These are phyloP conservation scores for Sebastes miniatus DNA, from an alignment of 2,797 vertebrate genomes.

Conservation along the genomic window DNA sequence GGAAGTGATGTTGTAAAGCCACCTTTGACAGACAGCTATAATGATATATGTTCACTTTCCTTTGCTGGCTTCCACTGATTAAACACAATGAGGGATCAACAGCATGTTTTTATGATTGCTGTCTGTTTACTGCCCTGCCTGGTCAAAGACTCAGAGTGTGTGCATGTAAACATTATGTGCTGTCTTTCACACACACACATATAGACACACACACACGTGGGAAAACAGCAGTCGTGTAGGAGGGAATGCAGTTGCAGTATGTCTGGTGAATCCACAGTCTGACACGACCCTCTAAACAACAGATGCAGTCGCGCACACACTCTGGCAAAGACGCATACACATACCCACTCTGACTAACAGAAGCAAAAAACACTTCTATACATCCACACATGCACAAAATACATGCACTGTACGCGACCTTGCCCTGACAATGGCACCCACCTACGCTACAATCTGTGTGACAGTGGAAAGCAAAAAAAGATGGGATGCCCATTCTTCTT, in stretches of 20 bases:
- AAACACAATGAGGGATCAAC: slow-evolving; percentile 64
- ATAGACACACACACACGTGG: slow-evolving; percentile 30
- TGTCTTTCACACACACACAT: slow-evolving; percentile 47
- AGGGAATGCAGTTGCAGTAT: slow-evolving; percentile 66
- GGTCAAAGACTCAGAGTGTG: slow-evolving; percentile 69
- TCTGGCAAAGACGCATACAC: slow-evolving; percentile 31
- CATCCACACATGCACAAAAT: slow-evolving; percentile 42
- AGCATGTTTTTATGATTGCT: slow-evolving; percentile 68
- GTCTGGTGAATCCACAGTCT: slow-evolving; percentile 65
- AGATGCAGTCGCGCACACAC: slow-evolving; percentile 63
- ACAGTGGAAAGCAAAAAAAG: slow-evolving; percentile 38
- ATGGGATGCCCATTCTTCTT: slow-evolving; percentile 49
- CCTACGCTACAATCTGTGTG: slow-evolving; percentile 72
- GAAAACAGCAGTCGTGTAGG: slow-evolving; percentile 77
- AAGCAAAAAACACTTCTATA: slow-evolving; percentile 43
- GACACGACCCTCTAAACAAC: slow-evolving; percentile 68
- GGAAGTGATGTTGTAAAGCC: slow-evolving; percentile 22
- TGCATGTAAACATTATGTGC: slow-evolving; percentile 76
- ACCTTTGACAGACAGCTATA: slow-evolving; percentile 64
- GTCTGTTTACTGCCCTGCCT: slow-evolving; percentile 69
- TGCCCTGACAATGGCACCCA: slow-evolving; percentile 54
- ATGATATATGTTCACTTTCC: slow-evolving; percentile 54
- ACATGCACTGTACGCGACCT: slow-evolving; percentile 51
- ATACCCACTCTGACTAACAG: slow-evolving; percentile 27
- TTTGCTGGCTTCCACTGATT: slow-evolving; percentile 52